Conservation (phyloP, 2,113 vertebrate genomes). For the Ailuropoda melanoleuca region DNA sequence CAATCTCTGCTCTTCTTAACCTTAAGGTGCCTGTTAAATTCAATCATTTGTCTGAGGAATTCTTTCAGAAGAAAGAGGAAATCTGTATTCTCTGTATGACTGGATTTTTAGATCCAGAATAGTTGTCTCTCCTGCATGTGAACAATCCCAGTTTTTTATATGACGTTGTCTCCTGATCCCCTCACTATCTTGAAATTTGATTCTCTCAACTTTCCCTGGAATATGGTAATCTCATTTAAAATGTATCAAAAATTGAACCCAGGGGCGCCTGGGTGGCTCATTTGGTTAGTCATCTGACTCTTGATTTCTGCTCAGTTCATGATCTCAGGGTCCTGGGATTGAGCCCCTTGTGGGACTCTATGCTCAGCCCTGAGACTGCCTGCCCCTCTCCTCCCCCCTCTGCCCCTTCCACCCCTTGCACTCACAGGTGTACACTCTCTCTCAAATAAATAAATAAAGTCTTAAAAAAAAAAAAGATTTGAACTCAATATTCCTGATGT, state of each 20-base stretch:
- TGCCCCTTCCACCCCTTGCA: neutral
- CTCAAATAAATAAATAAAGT: neutral
- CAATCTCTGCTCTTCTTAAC: neutral
- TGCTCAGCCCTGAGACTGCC: neutral
- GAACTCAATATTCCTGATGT: neutral
- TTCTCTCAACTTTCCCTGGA: neutral
- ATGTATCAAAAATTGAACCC: neutral
- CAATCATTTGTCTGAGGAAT: neutral
- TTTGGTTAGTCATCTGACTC: neutral
- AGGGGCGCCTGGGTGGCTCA: neutral
- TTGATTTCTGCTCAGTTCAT: neutral
- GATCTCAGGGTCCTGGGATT: neutral
- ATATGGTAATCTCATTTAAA: neutral
- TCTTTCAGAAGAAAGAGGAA: neutral
- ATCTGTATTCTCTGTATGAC: neutral
- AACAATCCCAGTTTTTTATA: neutral
- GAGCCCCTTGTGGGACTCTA: neutral
- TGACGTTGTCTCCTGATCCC: neutral
- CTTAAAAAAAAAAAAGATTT: neutral
- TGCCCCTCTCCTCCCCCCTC: neutral
- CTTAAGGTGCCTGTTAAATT: neutral
- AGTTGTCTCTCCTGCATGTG: neutral
- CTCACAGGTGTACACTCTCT: neutral
- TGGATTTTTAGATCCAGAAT: neutral
- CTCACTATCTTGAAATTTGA: neutral